These are phyloP conservation scores for Tragelaphus buxtoni DNA, from an alignment of 2,113 vertebrate genomes.

Conservation along the genomic window DNA sequence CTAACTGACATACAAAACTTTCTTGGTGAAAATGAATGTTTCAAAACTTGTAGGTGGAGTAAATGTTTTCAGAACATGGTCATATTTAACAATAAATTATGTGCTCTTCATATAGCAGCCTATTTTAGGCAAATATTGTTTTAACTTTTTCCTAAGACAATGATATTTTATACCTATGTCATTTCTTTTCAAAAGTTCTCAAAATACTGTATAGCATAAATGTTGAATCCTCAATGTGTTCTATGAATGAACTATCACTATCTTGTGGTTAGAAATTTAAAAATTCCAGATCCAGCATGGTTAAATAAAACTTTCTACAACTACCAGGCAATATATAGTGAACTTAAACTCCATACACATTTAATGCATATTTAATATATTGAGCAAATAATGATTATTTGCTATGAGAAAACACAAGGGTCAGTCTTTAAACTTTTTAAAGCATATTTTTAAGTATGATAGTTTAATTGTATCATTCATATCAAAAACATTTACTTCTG, in stretches of 20 bases:
- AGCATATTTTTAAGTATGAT: background rate
- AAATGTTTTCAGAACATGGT: slow-evolving; percentile 14
- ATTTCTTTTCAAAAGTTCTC: background rate
- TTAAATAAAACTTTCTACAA: background rate
- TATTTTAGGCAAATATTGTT: background rate
- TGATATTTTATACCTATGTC: background rate
- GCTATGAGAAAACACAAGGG: background rate
- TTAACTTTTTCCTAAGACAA: background rate
- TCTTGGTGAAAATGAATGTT: slow-evolving; percentile 22
- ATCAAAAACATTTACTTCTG: background rate
- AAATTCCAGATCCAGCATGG: background rate
- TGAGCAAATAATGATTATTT: background rate
- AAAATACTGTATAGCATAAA: background rate
- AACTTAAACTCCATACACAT: background rate
- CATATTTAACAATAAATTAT: slow-evolving; percentile 21
- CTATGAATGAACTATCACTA: background rate
- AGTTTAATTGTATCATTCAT: background rate
- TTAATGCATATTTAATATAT: background rate
- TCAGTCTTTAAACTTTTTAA: background rate
- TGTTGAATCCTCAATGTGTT: background rate
- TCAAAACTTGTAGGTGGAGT: background rate
- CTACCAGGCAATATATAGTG: background rate
- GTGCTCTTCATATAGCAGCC: background rate
- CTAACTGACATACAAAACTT: background rate
- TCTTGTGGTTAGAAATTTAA: background rate